Conservation (phyloP, 2,113 vertebrate species). For the Nyctereutes procyonoides region DNA sequence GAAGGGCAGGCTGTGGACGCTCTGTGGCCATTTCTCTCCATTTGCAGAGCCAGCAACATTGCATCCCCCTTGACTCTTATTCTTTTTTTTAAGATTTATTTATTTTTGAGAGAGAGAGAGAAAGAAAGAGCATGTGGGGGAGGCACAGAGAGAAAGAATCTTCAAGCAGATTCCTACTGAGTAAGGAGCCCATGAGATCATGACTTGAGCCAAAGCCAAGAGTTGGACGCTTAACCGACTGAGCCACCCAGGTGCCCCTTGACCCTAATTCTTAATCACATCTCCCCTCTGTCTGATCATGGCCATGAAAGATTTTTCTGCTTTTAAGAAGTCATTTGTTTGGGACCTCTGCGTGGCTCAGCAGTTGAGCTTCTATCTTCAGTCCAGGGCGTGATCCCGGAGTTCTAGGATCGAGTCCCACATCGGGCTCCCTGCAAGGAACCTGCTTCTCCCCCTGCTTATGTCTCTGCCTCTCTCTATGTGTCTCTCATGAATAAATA, state of each 20-base stretch:
- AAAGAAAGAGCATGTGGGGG: not conserved
- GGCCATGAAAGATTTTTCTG: not conserved
- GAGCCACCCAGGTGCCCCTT: not conserved
- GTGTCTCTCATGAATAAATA: too few relatives aligned
- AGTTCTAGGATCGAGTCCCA: too few relatives aligned
- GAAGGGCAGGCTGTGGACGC: accelerated
- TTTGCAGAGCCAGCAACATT: not conserved
- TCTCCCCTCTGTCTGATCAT: not conserved
- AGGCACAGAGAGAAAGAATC: not conserved
- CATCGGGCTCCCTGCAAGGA: too few relatives aligned
- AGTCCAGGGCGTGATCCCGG: too few relatives aligned
- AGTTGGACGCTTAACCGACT: not conserved
- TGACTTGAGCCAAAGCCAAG: not conserved
- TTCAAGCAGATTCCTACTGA: not conserved
- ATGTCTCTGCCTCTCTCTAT: too few relatives aligned
- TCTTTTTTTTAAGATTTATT: not conserved
- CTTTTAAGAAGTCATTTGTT: not conserved
- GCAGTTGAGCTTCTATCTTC: too few relatives aligned
- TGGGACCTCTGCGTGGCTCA: too few relatives aligned
- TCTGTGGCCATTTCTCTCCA: not conserved
- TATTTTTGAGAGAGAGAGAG: not conserved
- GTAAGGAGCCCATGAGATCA: not conserved
- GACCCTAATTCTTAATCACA: not conserved
- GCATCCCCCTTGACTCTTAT: not conserved
- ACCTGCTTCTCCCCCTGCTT: too few relatives aligned